Conservation (phyloP, 2,113 vertebrate genomes). For the Puffinus mauretanicus region DNA sequence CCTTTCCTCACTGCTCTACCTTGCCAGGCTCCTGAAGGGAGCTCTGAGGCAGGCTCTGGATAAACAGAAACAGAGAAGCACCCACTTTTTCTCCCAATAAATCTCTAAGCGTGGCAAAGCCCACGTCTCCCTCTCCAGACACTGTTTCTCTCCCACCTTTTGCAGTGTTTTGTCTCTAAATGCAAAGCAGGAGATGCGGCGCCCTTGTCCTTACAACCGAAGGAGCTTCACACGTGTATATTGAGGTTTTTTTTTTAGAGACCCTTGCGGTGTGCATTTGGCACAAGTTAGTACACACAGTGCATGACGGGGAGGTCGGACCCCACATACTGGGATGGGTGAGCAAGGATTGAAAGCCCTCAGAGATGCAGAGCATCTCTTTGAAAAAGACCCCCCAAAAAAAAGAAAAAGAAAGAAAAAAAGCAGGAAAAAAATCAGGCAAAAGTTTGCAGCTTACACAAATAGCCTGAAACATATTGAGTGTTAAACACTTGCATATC, state of each 20-base stretch:
- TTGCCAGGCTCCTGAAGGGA: not conserved
- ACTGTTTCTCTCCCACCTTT: not conserved
- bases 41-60: not conserved
- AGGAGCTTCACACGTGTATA: not conserved
- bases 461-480: not conserved
- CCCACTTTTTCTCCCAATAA: not conserved
- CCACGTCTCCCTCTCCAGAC: not conserved
- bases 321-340: rapidly evolving
- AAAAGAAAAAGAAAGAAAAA: not conserved
- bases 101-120: not conserved
- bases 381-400: not conserved
- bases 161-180: not conserved
- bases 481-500: not conserved
- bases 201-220: not conserved
- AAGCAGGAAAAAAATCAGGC: not conserved
- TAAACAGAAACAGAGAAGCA: not conserved
- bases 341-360: not conserved
- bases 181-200: not conserved
- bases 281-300: not conserved
- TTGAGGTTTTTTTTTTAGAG: not conserved
- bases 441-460: not conserved
- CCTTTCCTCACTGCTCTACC: not conserved
- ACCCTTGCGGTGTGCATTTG: not conserved
- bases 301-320: rapidly evolving
- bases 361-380: not conserved